phyloP scores from a whole-genome alignment of 2,888 invertebrate genomes.

The Pocota personata region DNA sequence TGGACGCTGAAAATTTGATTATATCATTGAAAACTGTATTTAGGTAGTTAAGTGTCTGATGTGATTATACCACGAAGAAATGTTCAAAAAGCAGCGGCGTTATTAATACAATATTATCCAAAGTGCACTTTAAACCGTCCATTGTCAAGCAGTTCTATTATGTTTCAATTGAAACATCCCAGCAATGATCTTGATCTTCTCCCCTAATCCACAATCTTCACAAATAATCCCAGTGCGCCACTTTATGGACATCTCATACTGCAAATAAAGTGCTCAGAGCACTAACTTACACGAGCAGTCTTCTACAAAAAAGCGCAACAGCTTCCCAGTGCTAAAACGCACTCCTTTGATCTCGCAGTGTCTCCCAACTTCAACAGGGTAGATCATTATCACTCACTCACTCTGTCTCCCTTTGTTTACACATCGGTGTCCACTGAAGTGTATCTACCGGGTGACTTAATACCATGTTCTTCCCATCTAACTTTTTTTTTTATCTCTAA shows the following conservation, averaged over 20 bases:
- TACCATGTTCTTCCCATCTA: slow-evolving; percentile 30
- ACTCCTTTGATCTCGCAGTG: slow-evolving; percentile 1
- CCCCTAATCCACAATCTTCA: not conserved
- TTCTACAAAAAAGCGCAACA: slow-evolving; percentile 34
- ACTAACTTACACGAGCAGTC: not conserved
- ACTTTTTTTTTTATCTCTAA: slow-evolving; percentile 28
- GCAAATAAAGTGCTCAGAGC: not conserved
- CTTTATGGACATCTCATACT: too few species aligned
- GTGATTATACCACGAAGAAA: too few species aligned
- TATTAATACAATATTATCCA: not conserved
- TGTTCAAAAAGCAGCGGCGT: not conserved
- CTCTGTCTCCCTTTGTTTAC: slow-evolving; percentile 43
- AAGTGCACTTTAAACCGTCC: not conserved
- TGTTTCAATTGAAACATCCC: slow-evolving; percentile 11
- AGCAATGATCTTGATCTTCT: slow-evolving; percentile 20
- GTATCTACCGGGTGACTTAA: slow-evolving; percentile 40
- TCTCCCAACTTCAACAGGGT: not conserved
- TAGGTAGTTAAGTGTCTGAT: too few species aligned
- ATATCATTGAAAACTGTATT: too few species aligned
- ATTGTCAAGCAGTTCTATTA: slow-evolving; percentile 4
- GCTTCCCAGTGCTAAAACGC: slow-evolving; percentile 21
- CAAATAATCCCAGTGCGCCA: not conserved
- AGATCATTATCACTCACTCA: slow-evolving; percentile 32
- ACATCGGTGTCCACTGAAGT: slow-evolving; percentile 51
- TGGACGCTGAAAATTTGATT: too few species aligned